Base-by-base conservation (phyloP, 2,888 invertebrate genomes). In the Chesias legatella region DNA sequence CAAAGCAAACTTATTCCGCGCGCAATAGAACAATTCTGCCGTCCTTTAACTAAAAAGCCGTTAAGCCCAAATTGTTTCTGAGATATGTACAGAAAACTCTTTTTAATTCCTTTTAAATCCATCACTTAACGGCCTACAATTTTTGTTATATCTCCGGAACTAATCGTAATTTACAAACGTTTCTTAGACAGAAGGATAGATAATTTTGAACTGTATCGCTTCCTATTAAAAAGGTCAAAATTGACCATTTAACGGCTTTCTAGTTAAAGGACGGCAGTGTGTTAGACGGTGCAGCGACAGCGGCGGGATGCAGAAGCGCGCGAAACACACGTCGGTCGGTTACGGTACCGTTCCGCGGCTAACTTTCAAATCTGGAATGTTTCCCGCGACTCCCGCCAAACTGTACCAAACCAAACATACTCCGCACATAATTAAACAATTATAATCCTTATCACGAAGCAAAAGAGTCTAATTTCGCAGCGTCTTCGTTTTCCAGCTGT, bases 271-370 rank as follows among this genome's bases (percentile, higher is more conserved):
- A 0, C 1, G 7, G 36, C 47, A 51, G 38, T 33, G 39, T 20
- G 10, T n/a, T n/a, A 26, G 10, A 27, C 3, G 0, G 0, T 0
- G 0, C 0, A 0, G 33, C 58, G 70, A 43, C 38, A 48, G 44
- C 39, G 48, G 32, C 5, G 58, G 53, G 60, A 43, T 48, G 29
- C 33, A 40, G 34, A 28, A 48, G 33, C 29, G 22, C 43, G 30
- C 32, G 27, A 43, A 43, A 40, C 23, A 42, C 44, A 43, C 40
- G 46, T 21, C 29, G 56, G 69, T 61, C 75, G 65, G 76, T 77
- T 77, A 73, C 56, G 53, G 62, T 78, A 75, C 77, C 77, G 77
- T 77, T 75, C 51, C 40, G 70, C 56, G 67, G 54, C 57, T 60
- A 55, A 54, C 56, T 58, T 60, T 60, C 58, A 60, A 60, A 57